A percentile compares a stretch with the other conserved stretches of the same genome.
These are phyloP conservation scores for Seriola quinqueradiata DNA, from an alignment of 2,113 vertebrate genomes.

Conservation along the genomic window DNA sequence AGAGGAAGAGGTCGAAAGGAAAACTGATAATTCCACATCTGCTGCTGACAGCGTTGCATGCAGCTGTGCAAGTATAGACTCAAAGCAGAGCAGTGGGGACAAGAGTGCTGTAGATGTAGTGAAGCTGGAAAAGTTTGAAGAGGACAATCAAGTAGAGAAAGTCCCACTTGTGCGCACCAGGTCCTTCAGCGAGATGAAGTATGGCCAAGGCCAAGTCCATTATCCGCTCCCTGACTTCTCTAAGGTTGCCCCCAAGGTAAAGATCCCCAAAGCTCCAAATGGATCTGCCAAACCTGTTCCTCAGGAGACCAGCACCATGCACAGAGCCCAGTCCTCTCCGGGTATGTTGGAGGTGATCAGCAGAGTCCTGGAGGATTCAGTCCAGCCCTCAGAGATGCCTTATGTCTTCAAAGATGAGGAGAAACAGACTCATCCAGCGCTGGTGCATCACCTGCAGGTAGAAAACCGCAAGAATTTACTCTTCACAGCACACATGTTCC, in stretches of 20 bases:
- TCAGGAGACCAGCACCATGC: constrained; percentile 51
- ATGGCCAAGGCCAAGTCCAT: constrained; percentile 83
- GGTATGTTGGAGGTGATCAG: constrained; percentile 78
- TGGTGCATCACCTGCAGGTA: constrained; percentile 85
- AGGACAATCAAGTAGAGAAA: constrained; percentile 42
- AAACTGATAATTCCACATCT: not conserved
- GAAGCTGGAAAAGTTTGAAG: constrained; percentile 8
- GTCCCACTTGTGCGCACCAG: constrained; percentile 66
- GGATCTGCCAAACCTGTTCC: constrained; percentile 55
- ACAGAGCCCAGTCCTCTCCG: constrained; percentile 79
- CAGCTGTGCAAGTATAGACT: constrained; percentile 19
- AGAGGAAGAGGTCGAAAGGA: constrained; percentile 35
- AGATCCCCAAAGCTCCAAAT: constrained; percentile 81
- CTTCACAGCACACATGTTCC: not conserved
- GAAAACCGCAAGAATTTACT: not conserved
- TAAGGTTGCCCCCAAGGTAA: constrained; percentile 82
- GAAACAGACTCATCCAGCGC: constrained; percentile 61
- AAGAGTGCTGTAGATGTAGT: not conserved
- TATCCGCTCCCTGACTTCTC: constrained; percentile 84
- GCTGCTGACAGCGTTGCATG: constrained; percentile 30
- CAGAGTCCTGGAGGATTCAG: constrained; percentile 83
- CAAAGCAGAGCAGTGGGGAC: constrained; percentile 24
- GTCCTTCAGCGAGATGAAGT: constrained; percentile 80
- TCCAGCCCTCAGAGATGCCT: constrained; percentile 59
- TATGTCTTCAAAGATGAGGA: constrained; percentile 68